Conservation (phyloP, 2,888 invertebrate species). For the Oscheius myriophilus region DNA sequence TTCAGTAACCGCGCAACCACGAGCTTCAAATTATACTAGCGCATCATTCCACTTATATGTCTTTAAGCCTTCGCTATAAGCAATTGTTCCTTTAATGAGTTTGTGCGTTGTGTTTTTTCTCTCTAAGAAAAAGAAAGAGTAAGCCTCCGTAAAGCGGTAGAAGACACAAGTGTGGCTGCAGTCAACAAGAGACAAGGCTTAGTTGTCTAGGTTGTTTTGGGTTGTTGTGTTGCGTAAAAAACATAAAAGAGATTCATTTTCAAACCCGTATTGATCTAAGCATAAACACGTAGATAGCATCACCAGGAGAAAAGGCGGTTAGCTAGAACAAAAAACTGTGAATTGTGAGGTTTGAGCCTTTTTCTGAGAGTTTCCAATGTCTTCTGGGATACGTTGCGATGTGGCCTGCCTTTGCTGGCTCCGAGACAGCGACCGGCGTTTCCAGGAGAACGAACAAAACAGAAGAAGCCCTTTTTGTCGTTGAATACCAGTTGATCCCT, state of each 20-base stretch:
- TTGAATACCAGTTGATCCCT: constrained; percentile 94
- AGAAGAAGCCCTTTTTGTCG: constrained; percentile 94
- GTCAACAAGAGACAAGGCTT: too few species aligned
- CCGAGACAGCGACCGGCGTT: constrained; percentile 60
- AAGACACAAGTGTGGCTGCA: too few species aligned
- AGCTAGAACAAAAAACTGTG: constrained; percentile 6
- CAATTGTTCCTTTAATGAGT: too few species aligned
- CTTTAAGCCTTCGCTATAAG: too few species aligned
- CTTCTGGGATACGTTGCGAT: constrained; percentile 11
- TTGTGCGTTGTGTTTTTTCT: too few species aligned
- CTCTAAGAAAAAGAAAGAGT: too few species aligned
- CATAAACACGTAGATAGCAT: background rate
- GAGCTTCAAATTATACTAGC: too few species aligned
- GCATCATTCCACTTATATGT: too few species aligned
- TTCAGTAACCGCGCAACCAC: too few species aligned
- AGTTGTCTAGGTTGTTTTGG: too few species aligned
- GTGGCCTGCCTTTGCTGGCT: constrained; percentile 49
- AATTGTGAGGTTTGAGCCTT: constrained; percentile 10
- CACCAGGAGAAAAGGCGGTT: constrained; percentile 19
- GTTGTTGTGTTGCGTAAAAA: background rate
- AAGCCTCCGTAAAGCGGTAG: too few species aligned
- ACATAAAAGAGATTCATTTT: constrained; percentile 5
- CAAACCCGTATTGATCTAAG: constrained; percentile 1
- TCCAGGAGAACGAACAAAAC: constrained; percentile 73
- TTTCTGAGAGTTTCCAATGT: constrained; percentile 4